phyloP scores from a whole-genome alignment of 64 coral and sea anemone genomes.

The Catalaphyllia jardinei region DNA sequence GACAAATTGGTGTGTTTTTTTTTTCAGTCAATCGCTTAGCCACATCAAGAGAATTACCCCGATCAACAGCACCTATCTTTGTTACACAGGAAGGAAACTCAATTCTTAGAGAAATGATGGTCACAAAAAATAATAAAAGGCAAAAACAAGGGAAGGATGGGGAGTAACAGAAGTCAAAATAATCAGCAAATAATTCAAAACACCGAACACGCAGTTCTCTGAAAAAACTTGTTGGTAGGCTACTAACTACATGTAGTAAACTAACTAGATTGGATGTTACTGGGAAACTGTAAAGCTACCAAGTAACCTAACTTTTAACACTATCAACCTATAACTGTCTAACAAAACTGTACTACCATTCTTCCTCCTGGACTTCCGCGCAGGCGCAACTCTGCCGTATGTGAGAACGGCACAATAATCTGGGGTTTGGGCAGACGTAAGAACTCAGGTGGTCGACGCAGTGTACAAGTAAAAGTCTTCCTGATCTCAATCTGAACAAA shows the following conservation, averaged over 20 bases:
- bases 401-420: conserved; percentile 33
- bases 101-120: no score
- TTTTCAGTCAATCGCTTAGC: no score
- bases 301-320: neutral
- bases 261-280: neutral
- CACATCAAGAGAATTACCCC: no score
- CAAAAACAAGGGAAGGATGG: no score
- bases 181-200: no score
- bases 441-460: conserved; percentile 13
- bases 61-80: no score
- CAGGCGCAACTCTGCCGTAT: conserved; percentile 15
- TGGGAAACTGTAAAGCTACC: neutral
- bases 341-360: conserved; percentile 24
- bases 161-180: no score
- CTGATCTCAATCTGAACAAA: conserved; percentile 41
- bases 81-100: no score
- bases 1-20: no score
- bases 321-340: neutral
- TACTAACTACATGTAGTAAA: neutral
- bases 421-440: conserved; percentile 34
- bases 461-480: neutral
- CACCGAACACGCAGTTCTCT: no score
- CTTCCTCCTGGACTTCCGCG: conserved; percentile 27
- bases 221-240: no score
- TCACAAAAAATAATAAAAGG: no score